Evolutionary conservation across 2,113 vertebrate species (phyloP).

Genomic region (Sylvia atricapilla): DNA sequence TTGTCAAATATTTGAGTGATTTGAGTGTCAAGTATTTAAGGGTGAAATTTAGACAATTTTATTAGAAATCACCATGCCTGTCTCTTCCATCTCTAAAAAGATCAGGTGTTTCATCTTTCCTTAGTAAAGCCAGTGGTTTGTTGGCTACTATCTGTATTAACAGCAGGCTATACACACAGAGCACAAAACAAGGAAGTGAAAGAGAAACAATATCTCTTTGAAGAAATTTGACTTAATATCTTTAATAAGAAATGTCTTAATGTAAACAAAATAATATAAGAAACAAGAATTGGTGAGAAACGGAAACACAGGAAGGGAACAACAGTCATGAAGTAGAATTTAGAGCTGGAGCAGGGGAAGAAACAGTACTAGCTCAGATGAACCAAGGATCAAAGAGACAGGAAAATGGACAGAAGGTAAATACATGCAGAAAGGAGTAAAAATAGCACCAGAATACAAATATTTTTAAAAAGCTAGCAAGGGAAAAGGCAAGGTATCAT

Average conservation of each 20-base stretch:
- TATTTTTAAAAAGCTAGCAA: background rate
- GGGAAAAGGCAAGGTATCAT: background rate
- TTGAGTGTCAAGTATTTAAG: background rate
- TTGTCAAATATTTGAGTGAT: background rate
- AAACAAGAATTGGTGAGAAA: background rate
- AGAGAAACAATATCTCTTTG: background rate
- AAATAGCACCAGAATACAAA: background rate
- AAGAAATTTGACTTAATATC: slow-evolving; percentile 17
- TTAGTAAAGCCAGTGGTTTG: background rate
- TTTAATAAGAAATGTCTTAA: slow-evolving; percentile 25
- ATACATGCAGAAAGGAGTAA: background rate
- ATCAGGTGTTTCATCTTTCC: background rate
- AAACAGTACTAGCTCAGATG: background rate
- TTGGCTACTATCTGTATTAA: background rate
- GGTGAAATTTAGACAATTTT: background rate
- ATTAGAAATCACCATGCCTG: background rate
- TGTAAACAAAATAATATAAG: background rate
- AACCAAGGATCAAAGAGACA: background rate
- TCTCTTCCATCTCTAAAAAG: background rate
- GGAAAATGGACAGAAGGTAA: slow-evolving; percentile 6
- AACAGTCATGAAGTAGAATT: slow-evolving; percentile 3
- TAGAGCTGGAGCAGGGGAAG: background rate
- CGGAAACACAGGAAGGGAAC: background rate
- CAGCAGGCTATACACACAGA: slow-evolving; percentile 4
- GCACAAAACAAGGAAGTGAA: slow-evolving; percentile 12